phyloP scores from a whole-genome alignment of 2,888 invertebrate genomes.

The Philhelius pedissequus region DNA sequence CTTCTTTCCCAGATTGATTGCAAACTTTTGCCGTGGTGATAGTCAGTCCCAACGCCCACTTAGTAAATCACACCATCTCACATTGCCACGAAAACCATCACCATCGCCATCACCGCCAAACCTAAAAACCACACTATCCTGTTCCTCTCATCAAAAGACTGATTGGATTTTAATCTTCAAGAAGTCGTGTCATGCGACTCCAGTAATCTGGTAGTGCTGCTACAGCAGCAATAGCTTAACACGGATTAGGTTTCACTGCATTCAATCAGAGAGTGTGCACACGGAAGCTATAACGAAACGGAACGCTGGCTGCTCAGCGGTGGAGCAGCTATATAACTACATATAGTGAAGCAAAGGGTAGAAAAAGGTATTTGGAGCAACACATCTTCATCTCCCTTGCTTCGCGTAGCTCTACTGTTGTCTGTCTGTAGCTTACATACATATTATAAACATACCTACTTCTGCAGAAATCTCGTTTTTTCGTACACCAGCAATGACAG shows the following conservation, averaged over 20 bases:
- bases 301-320: neutral
- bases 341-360: neutral
- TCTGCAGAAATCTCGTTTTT: neutral
- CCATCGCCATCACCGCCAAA: neutral
- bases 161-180: conserved; percentile 67
- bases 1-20: conserved; percentile 20
- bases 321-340: neutral
- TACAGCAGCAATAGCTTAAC: conserved; percentile 54
- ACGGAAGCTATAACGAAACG: conserved; percentile 38
- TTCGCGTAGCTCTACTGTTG: neutral
- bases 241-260: conserved; percentile 66
- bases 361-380: conserved; percentile 51
- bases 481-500: neutral
- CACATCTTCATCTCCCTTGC: conserved; percentile 29
- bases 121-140: conserved; percentile 32
- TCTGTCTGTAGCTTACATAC: neutral
- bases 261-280: conserved; percentile 37
- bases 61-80: neutral
- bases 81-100: conserved; percentile 7
- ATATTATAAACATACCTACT: no score
- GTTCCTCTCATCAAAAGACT: conserved; percentile 44
- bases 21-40: conserved; percentile 2
- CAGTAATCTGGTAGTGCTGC: conserved; percentile 51
- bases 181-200: conserved; percentile 63
- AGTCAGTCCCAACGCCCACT: neutral